Conservation (phyloP, 2,888 invertebrate genomes). For the Drosophila anomalata region DNA sequence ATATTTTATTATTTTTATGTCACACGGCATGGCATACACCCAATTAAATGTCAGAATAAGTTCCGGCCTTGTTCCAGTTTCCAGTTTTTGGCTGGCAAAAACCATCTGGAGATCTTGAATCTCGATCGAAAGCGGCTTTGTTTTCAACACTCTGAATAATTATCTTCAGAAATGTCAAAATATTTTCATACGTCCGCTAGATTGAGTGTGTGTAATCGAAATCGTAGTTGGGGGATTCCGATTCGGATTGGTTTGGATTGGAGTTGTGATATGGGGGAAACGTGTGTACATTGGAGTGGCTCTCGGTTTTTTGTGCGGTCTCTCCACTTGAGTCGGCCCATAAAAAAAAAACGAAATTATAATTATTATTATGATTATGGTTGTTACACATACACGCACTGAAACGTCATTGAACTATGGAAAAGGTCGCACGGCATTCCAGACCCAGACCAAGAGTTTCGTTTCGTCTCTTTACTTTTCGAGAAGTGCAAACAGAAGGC, state of each 20-base stretch:
- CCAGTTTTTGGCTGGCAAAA: conserved; percentile 20
- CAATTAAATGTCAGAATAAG: conserved; percentile 6
- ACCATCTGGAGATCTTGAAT: conserved; percentile 43
- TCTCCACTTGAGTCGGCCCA: conserved; percentile 57
- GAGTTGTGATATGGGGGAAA: conserved; percentile 59
- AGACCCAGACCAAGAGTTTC: conserved; percentile 17
- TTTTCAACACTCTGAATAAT: conserved; percentile 74
- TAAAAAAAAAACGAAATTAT: conserved; percentile 70
- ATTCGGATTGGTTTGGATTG: conserved; percentile 3
- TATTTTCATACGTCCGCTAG: conserved; percentile 48
- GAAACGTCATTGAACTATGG: conserved; percentile 78
- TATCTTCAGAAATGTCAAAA: conserved; percentile 73
- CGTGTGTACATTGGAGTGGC: conserved; percentile 75
- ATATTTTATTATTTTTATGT: not conserved
- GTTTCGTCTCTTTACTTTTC: conserved; percentile 34
- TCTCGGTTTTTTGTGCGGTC: conserved; percentile 53
- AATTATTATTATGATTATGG: conserved; percentile 68
- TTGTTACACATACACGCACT: conserved; percentile 32
- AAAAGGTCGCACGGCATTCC: conserved; percentile 61
- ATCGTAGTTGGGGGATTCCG: conserved; percentile 11
- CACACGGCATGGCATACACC: not conserved
- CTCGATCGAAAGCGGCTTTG: conserved; percentile 37
- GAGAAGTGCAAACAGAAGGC: conserved; percentile 64
- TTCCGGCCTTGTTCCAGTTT: conserved; percentile 36
- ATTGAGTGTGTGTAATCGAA: conserved; percentile 69